Percentiles rank a stretch among this genome's conserved stretches.
These are phyloP conservation scores for Manis javanica DNA, from an alignment of 2,797 vertebrate species.

Conservation along the genomic window DNA sequence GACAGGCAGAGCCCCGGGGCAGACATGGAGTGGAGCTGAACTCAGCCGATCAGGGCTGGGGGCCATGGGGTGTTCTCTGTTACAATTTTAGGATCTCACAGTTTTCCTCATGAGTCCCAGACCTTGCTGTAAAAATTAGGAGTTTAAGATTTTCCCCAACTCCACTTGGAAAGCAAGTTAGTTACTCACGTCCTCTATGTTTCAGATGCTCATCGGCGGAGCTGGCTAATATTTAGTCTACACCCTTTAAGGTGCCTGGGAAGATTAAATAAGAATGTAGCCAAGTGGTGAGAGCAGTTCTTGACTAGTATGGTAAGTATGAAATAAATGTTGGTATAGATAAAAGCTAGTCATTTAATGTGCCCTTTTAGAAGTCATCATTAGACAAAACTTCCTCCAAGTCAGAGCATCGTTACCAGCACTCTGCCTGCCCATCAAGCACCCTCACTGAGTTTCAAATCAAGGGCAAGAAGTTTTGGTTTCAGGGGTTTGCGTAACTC, in stretches of 20 bases:
- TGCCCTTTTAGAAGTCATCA: neutral
- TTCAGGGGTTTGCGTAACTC: neutral
- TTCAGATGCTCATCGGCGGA: neutral
- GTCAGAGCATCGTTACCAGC: neutral
- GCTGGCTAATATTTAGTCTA: neutral
- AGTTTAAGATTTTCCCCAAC: neutral
- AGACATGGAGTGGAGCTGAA: neutral
- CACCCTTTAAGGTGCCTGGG: neutral
- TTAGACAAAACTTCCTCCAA: neutral
- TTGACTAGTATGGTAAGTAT: neutral
- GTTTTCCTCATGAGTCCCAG: neutral
- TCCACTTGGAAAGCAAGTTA: neutral
- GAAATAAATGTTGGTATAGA: neutral
- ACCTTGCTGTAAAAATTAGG: neutral
- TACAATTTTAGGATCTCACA: neutral
- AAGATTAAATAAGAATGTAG: neutral
- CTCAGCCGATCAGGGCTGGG: neutral
- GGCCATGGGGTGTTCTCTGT: no score
- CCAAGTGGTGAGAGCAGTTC: neutral
- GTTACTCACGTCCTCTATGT: neutral
- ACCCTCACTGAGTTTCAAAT: neutral
- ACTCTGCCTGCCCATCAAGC: neutral
- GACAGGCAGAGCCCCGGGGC: neutral
- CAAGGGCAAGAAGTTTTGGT: neutral
- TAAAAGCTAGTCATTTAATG: neutral